Evolutionary conservation across 2,113 vertebrate species (phyloP), one percentile per base, ranked within the genome.

Genomic region (Cyphomyrus discorhynchus): DNA sequence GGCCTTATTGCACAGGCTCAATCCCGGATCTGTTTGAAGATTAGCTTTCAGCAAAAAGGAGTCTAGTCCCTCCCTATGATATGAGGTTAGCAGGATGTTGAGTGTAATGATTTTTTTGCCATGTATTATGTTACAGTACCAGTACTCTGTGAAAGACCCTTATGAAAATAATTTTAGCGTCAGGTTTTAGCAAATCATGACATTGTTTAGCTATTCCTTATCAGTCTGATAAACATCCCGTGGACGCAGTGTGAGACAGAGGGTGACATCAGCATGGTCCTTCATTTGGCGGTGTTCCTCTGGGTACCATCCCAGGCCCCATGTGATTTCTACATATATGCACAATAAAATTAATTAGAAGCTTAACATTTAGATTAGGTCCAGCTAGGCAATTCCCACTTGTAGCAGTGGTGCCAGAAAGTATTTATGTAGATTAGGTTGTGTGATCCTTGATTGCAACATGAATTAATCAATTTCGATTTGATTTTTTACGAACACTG

Each of bases 21-120:
- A 82, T 89, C 88, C 47, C 46, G 70, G 88, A 89, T 80, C 47
- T 21, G 45, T 88, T 62, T 49, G 45, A 88, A 77, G 56, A 77
- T 47, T 31, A 88, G 62, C 88, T 47, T 47, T 35, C 4, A 47
- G 42, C 42, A 70, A 88, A 88, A 88, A 80, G n/a, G 31, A 45
- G 45, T 35, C 88, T 47, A 70, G 46, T 88, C 42, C 50, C 17
- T 46, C 88, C 46, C 66, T 4, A 47, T 66, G 19, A 66, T 35
- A 70, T 56, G 21, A 74, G 46, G n/a, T 50, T 52, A 84, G 21
- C 77, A 19, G 45, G 45, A 27, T 50, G 45, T 86, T 13, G 21
- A 24, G 10, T 49, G 47, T 47, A 27, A 47, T 49, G 21, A 46
- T 46, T 83, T 46, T 45, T 45, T 46, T 42, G 80, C 24, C 3